A percentile compares a stretch with the other conserved stretches of the same genome.
Evolutionary conservation across 2,888 invertebrate genomes (phyloP).

Genomic region (Sicus ferrugineus): DNA sequence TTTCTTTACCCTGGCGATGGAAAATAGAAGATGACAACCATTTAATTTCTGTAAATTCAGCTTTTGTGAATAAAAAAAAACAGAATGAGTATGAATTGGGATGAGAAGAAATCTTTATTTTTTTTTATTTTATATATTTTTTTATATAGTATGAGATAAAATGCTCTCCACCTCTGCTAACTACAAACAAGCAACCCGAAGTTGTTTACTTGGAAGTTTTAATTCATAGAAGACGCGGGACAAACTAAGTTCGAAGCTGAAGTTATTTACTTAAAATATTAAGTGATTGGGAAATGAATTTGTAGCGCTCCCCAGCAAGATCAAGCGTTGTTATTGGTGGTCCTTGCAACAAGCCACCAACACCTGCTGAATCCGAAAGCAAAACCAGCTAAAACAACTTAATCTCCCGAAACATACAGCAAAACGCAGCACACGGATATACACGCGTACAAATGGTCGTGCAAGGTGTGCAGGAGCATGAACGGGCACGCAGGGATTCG

Average conservation of each 20-base stretch:
- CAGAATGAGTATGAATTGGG: too few relatives aligned
- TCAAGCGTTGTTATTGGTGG: not conserved
- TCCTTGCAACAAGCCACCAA: not conserved
- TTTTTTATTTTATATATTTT: not conserved
- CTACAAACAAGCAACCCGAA: not conserved
- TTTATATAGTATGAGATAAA: too few relatives aligned
- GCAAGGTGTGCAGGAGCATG: not conserved
- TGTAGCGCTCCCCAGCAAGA: too few relatives aligned
- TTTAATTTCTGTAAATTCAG: too few relatives aligned
- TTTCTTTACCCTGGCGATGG: too few relatives aligned
- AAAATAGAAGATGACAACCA: too few relatives aligned
- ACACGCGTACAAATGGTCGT: not conserved
- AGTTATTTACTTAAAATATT: not conserved
- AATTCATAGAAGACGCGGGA: too few relatives aligned
- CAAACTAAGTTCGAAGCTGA: not conserved
- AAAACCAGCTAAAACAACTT: not conserved
- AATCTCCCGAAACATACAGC: not conserved
- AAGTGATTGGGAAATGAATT: slow-evolving; percentile 1
- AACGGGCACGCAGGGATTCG: not conserved
- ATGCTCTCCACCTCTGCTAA: too few relatives aligned
- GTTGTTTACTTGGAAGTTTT: not conserved
- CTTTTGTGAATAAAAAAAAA: too few relatives aligned
- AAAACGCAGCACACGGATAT: not conserved
- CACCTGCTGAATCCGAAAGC: not conserved
- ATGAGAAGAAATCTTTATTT: too few relatives aligned